These are phyloP conservation scores for Lutjanus campechanus DNA, from an alignment of 2,797 vertebrate genomes.

Conservation along the genomic window DNA sequence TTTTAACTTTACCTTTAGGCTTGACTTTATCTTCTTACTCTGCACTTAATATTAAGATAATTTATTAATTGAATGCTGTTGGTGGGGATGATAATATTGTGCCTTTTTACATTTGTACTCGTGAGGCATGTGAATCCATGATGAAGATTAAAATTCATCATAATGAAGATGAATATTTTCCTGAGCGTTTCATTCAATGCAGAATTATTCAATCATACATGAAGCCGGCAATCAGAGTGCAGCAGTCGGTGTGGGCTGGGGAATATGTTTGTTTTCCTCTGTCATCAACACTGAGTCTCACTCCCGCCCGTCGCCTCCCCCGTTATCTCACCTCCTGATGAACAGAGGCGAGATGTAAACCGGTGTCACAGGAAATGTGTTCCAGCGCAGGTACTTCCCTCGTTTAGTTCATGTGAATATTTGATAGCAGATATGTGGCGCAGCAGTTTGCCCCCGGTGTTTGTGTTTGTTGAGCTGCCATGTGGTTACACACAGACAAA, in stretches of 20 bases:
- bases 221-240: constrained; percentile 19
- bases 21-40: not conserved
- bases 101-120: not conserved
- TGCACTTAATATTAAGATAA: not conserved
- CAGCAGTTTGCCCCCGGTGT: constrained; percentile 36
- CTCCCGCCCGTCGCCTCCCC: not conserved
- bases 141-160: not conserved
- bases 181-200: not conserved
- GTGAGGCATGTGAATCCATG: not conserved
- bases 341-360: constrained; percentile 40
- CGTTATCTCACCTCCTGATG: constrained; percentile 41
- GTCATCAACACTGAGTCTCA: constrained; percentile 27
- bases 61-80: not conserved
- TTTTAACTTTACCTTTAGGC: not conserved
- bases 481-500: constrained; percentile 47
- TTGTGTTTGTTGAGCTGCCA: constrained; percentile 57
- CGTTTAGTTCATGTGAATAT: constrained; percentile 59
- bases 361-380: constrained; percentile 37
- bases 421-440: constrained; percentile 52
- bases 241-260: constrained; percentile 18
- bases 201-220: constrained; percentile 29
- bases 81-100: not conserved
- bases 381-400: constrained; percentile 43
- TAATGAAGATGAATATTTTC: not conserved
- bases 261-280: constrained; percentile 46